Evolutionary conservation across 2,888 invertebrate species (phyloP).

Genomic region (Ectobius pallidus): DNA sequence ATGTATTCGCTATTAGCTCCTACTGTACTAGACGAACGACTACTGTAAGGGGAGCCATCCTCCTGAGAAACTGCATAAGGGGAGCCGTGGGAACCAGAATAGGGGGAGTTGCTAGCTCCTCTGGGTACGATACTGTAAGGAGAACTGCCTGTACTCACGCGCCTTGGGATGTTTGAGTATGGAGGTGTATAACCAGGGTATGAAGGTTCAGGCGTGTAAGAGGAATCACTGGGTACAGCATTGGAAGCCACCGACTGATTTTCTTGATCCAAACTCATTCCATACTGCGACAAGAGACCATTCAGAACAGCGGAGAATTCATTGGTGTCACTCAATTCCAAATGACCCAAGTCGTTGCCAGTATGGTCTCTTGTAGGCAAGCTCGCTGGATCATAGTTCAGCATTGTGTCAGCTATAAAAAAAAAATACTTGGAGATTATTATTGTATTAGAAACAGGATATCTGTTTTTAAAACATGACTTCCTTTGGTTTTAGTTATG

Average conservation of each 20-base stretch:
- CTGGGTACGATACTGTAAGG: neutral
- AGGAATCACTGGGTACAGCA: neutral
- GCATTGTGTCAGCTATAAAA: neutral
- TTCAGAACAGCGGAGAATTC: conserved; percentile 50
- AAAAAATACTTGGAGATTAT: too few relatives aligned
- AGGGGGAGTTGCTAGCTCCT: conserved; percentile 2
- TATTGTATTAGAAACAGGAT: too few relatives aligned
- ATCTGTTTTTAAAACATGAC: too few relatives aligned
- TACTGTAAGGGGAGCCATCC: conserved; percentile 22
- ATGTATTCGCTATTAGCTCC: conserved; percentile 14
- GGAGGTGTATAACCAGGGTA: neutral
- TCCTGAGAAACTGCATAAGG: conserved; percentile 22
- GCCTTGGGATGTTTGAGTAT: neutral
- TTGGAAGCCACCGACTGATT: neutral
- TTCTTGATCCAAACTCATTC: conserved; percentile 42
- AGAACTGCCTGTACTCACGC: neutral
- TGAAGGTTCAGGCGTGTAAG: neutral
- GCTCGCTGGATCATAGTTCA: neutral
- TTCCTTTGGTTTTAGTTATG: too few relatives aligned
- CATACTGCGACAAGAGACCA: conserved; percentile 49
- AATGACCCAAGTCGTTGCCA: conserved; percentile 39
- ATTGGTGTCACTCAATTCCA: conserved; percentile 48
- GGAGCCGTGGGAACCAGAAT: conserved; percentile 16
- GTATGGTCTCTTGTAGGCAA: conserved; percentile 19
- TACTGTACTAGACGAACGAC: conserved; percentile 14